phyloP scores from a whole-genome alignment of 2,888 invertebrate species.

The Andrena dorsata region DNA sequence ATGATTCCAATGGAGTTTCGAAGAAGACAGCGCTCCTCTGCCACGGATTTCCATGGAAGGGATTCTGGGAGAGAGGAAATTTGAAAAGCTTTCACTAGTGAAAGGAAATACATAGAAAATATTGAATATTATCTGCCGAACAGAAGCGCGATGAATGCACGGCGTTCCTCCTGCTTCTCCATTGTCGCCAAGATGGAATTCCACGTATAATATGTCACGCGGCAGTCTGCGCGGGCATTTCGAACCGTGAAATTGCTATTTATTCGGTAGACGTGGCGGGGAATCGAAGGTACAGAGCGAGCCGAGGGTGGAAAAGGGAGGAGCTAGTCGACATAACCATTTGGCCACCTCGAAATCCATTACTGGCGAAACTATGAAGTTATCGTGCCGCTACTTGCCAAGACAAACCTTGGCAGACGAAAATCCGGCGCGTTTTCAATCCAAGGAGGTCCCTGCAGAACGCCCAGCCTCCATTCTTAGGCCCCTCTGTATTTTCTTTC shows the following conservation, averaged over 20 bases:
- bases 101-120: conserved; percentile 24
- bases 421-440: conserved; percentile 57
- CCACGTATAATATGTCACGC: conserved; percentile 59
- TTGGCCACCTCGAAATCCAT: conserved; percentile 73
- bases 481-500: neutral
- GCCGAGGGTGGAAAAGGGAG: conserved; percentile 13
- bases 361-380: conserved; percentile 70
- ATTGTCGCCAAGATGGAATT: conserved; percentile 57
- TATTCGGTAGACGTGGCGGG: conserved; percentile 51
- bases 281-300: conserved; percentile 13
- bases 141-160: conserved; percentile 22
- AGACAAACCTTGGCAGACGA: conserved; percentile 50
- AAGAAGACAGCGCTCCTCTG: neutral
- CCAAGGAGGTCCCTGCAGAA: conserved; percentile 37
- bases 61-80: neutral
- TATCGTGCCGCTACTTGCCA: conserved; percentile 68
- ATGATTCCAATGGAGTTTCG: neutral
- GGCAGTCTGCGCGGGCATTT: conserved; percentile 53
- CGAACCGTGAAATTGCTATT: conserved; percentile 70
- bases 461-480: conserved; percentile 2
- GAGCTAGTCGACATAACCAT: conserved; percentile 66
- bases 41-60: neutral
- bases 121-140: conserved; percentile 39
- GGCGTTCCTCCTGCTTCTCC: conserved; percentile 24
- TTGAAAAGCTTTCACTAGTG: conserved; percentile 3